phyloP scores from a whole-genome alignment of 2,113 vertebrate species.

The Dolichotis patagonum region DNA sequence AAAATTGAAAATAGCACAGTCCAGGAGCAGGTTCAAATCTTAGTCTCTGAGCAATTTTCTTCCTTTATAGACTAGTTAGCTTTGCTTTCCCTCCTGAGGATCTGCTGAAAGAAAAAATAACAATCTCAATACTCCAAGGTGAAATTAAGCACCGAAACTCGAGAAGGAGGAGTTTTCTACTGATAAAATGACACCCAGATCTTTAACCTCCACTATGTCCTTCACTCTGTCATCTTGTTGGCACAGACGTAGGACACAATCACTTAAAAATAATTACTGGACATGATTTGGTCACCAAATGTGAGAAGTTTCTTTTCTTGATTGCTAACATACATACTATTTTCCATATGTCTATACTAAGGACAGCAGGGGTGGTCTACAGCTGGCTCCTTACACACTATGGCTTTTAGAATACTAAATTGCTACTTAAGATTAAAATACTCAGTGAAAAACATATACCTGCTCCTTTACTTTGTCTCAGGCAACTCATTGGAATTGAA shows the following conservation, averaged over 20 bases:
- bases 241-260: not conserved
- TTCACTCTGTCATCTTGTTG: not conserved
- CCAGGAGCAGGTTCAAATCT: slow-evolving; percentile 6
- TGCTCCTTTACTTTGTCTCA: not conserved
- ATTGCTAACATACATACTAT: not conserved
- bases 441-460: not conserved
- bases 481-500: not conserved
- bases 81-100: slow-evolving; percentile 35
- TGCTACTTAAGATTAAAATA: not conserved
- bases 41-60: slow-evolving; percentile 29
- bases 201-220: not conserved
- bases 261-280: not conserved
- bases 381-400: not conserved
- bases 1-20: slow-evolving; percentile 45
- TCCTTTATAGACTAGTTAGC: not conserved
- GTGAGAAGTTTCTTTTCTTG: not conserved
- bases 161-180: not conserved
- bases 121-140: slow-evolving; percentile 4
- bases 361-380: not conserved
- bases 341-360: not conserved
- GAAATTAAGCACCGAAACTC: slow-evolving; percentile 1
- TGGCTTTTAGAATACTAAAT: not conserved
- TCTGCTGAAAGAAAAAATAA: slow-evolving; percentile 18
- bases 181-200: not conserved
- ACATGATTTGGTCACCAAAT: not conserved